Evolutionary conservation across 2,888 invertebrate species (phyloP), one percentile per base, ranked within the genome.

Genomic region (Drosophila mimetica): DNA sequence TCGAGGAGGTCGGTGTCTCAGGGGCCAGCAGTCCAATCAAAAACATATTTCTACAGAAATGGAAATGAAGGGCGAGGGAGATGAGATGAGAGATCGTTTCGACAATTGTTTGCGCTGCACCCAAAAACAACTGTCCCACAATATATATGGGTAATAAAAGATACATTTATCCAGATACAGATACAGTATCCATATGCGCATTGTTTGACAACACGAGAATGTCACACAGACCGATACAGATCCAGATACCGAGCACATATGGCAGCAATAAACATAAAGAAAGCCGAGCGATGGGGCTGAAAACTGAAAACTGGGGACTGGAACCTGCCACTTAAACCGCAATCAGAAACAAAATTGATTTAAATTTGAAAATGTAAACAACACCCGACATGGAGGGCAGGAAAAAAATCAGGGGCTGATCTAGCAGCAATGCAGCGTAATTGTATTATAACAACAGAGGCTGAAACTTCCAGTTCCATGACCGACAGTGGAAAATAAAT

Each of bases 291-390:
- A 44, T 61, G 44, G 48, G 71, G 72, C 50, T 18, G 36, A 11
- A 54, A 54, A 54, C 25, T 57, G 44, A 30, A 48, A 39, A 41
- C 53, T 73, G 64, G 51, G 46, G 50, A 48, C 16, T 18, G 85
- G 59, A 84, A 63, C 55, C 66, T 83, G 83, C 71, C 81, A 85
- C 88, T 85, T 86, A 80, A 86, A 76, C 55, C 50, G 75, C 86
- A 85, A 86, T 80, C 86, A 86, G 60, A 84, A 74, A 50, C 67
- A 46, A 78, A 84, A 84, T 76, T 81, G 78, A 80, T 83, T 78
- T 78, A 51, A 83, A 80, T 82, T 79, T 83, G 57, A 79, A 70
- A 58, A 71, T 63, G 79, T 77, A 73, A 75, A 75, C 72, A 84
- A 70, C 42, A 48, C 50, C 46, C 48, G 22, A 37, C 55, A 32